Evolutionary conservation across 2,888 invertebrate species (phyloP).

Genomic region (Eilema caniola): DNA sequence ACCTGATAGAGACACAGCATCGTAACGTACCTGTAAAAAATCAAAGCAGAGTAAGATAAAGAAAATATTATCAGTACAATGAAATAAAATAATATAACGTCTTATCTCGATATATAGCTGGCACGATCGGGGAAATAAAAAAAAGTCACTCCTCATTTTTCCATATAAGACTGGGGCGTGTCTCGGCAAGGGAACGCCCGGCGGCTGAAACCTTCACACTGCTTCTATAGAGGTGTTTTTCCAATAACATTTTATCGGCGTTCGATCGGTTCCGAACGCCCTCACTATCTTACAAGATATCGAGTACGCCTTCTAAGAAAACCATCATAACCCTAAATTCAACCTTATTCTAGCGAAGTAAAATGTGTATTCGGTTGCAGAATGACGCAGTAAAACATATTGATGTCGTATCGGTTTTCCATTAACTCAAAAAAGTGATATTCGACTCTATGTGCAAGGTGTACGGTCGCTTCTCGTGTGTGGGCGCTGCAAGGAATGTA

Average conservation of each 20-base stretch:
- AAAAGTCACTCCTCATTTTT: constrained; percentile 78
- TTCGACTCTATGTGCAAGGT: constrained; percentile 54
- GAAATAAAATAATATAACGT: constrained; percentile 66
- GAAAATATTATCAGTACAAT: constrained; percentile 58
- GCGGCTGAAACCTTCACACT: constrained; percentile 71
- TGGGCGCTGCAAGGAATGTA: constrained; percentile 77
- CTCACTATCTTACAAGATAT: constrained; percentile 86
- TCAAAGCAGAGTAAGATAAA: constrained; percentile 52
- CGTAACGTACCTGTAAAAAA: constrained; percentile 76
- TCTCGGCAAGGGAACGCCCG: constrained; percentile 74
- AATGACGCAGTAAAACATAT: constrained; percentile 78
- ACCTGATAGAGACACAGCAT: constrained; percentile 78
- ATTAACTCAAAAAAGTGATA: constrained; percentile 67
- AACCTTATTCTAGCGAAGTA: constrained; percentile 62
- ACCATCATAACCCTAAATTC: constrained; percentile 55
- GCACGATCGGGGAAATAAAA: constrained; percentile 70
- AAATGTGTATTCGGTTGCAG: constrained; percentile 61
- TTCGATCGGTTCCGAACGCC: constrained; percentile 85
- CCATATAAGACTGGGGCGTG: constrained; percentile 84
- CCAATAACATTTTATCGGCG: constrained; percentile 80
- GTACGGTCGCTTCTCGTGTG: constrained; percentile 67
- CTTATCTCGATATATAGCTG: constrained; percentile 64
- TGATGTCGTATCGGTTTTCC: constrained; percentile 87
- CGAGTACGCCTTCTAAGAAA: constrained; percentile 85
- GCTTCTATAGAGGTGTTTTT: constrained; percentile 81